Conservation (phyloP, 1,140 invertebrate species). For the Argopecten irradians region DNA sequence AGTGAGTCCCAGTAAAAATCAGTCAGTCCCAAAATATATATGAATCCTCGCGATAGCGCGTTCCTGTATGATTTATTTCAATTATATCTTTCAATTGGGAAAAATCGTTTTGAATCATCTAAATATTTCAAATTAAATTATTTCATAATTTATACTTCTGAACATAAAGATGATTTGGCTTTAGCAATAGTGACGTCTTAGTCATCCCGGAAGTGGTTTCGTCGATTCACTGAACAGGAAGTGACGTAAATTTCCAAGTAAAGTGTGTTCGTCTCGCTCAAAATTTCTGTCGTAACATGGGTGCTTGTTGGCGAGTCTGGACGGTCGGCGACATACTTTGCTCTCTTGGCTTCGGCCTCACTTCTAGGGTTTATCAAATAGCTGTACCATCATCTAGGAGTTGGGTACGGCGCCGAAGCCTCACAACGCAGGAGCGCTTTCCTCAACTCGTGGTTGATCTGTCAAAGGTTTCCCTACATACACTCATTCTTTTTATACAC, state of each 20-base stretch:
- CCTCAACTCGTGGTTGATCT: slow-evolving; percentile 2
- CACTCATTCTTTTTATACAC: neutral
- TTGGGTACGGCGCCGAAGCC: slow-evolving; percentile 12
- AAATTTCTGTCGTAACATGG: neutral
- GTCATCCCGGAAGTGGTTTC: no score
- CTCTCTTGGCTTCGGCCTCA: slow-evolving; percentile 12
- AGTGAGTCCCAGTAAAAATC: no score
- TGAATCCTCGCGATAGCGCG: no score
- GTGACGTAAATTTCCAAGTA: neutral
- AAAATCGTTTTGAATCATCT: no score
- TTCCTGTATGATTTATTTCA: no score
- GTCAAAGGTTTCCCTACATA: slow-evolving; percentile 16
- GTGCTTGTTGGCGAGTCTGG: neutral
- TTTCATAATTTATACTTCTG: no score
- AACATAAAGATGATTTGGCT: no score
- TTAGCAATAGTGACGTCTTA: no score
- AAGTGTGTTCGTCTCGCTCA: neutral
- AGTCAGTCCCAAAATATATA: no score
- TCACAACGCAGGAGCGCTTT: slow-evolving; percentile 5
- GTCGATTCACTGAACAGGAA: neutral
- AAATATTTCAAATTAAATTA: no score
- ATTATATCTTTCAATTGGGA: no score
- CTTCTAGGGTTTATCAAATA: slow-evolving; percentile 16
- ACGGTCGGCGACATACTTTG: neutral
- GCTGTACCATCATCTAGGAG: slow-evolving; percentile 13